These are phyloP conservation scores for Anoplopoma fimbria DNA, from an alignment of 2,113 vertebrate species.

Conservation along the genomic window DNA sequence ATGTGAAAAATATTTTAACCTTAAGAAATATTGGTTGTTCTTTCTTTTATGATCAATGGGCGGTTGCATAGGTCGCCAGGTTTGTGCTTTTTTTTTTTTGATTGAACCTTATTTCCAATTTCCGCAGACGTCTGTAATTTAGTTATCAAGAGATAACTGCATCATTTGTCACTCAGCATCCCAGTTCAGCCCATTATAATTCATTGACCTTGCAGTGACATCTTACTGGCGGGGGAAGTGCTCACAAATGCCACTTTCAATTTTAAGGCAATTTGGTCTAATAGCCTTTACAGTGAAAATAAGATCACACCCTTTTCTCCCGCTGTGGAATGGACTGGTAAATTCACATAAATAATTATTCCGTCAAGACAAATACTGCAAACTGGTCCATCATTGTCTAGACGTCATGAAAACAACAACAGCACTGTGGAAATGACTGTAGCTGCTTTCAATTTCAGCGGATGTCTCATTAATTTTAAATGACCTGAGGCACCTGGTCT, in stretches of 20 bases:
- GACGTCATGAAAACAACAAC: neutral
- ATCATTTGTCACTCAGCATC: constrained; percentile 24
- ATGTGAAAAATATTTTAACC: constrained; percentile 40
- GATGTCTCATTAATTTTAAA: constrained; percentile 2
- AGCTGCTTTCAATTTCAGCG: neutral
- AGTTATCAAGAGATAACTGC: constrained; percentile 60
- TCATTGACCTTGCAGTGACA: constrained; percentile 39
- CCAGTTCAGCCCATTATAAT: constrained; percentile 20
- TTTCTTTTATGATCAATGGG: neutral
- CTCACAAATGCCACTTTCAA: constrained; percentile 3
- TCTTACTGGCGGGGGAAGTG: neutral
- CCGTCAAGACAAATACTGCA: neutral
- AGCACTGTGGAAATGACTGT: neutral
- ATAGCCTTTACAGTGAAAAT: neutral
- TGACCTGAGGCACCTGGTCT: constrained; percentile 2
- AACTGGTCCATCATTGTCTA: neutral
- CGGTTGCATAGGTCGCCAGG: constrained; percentile 30
- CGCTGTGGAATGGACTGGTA: neutral
- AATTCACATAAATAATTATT: neutral
- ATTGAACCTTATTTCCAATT: constrained; percentile 79
- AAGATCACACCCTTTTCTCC: neutral
- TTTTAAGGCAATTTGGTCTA: neutral
- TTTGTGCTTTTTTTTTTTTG: constrained; percentile 52
- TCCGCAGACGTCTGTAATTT: too few species aligned
- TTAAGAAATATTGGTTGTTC: constrained; percentile 1